Evolutionary conservation across 2,888 invertebrate genomes (phyloP).

Genomic region (Cryptops parisi): DNA sequence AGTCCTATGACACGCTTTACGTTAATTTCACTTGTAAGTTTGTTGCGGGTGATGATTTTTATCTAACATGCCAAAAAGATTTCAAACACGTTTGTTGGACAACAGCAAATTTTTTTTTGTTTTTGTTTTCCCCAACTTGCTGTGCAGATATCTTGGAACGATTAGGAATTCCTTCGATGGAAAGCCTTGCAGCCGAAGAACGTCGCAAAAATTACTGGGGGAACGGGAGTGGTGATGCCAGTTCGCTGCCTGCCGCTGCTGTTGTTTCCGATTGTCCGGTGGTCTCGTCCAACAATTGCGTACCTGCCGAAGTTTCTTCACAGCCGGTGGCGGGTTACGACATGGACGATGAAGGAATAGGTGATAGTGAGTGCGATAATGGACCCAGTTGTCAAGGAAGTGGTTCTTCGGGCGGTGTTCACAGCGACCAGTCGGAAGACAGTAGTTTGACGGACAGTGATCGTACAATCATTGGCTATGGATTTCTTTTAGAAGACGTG

Average conservation of each 20-base stretch:
- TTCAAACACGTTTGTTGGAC: too few relatives aligned
- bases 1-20: too few relatives aligned
- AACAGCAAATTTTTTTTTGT: slow-evolving; percentile 8
- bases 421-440: slow-evolving; percentile 52
- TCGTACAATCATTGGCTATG: slow-evolving; percentile 18
- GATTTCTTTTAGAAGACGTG: neutral
- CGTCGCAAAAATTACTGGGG: neutral
- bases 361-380: slow-evolving; percentile 16
- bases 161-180: slow-evolving; percentile 13
- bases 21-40: neutral
- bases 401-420: slow-evolving; percentile 21
- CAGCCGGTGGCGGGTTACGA: slow-evolving; percentile 1
- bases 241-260: too few relatives aligned
- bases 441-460: slow-evolving; percentile 62
- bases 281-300: too few relatives aligned
- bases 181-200: neutral
- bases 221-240: neutral
- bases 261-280: too few relatives aligned
- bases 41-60: neutral
- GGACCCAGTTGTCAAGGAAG: slow-evolving; percentile 15
- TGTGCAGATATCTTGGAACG: slow-evolving; percentile 15
- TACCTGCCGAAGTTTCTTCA: neutral
- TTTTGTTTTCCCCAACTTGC: slow-evolving; percentile 2
- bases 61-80: neutral
- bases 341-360: slow-evolving; percentile 15